Percentiles rank a stretch among this genome's conserved stretches.
phyloP scores from a whole-genome alignment of 2,888 invertebrate genomes.

The Torymus aiolomorphi region DNA sequence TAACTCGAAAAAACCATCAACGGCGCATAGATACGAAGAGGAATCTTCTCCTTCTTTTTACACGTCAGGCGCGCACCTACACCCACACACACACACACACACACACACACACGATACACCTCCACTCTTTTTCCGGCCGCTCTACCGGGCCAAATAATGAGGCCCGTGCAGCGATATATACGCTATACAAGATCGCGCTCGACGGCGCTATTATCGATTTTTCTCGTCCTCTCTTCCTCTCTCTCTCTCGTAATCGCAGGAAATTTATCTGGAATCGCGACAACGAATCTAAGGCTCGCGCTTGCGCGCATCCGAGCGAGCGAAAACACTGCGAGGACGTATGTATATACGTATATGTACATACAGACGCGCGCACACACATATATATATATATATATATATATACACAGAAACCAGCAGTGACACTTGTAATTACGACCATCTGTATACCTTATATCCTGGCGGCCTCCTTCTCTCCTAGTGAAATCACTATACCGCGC shows the following conservation, averaged over 20 bases:
- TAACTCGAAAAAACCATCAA: slow-evolving; percentile 8
- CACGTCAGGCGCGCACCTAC: not conserved
- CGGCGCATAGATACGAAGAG: not conserved
- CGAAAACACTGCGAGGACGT: slow-evolving; percentile 30
- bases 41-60: not conserved
- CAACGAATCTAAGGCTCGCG: slow-evolving; percentile 39
- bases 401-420: not conserved
- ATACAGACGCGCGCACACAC: not conserved
- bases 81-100: too few relatives aligned
- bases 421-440: slow-evolving; percentile 54
- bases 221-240: not conserved
- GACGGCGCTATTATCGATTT: slow-evolving; percentile 46
- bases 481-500: slow-evolving; percentile 9
- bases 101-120: too few relatives aligned
- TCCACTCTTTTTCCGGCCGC: too few relatives aligned
- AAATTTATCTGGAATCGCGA: slow-evolving; percentile 55
- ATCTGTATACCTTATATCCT: slow-evolving; percentile 44
- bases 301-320: slow-evolving; percentile 26
- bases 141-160: slow-evolving; percentile 44
- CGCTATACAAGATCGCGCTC: too few relatives aligned
- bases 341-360: not conserved
- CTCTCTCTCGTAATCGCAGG: slow-evolving; percentile 2
- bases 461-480: not conserved
- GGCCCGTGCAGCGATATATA: not conserved
- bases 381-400: too few relatives aligned